phyloP scores from a whole-genome alignment of 2,113 vertebrate genomes.

The Nipponia nippon region DNA sequence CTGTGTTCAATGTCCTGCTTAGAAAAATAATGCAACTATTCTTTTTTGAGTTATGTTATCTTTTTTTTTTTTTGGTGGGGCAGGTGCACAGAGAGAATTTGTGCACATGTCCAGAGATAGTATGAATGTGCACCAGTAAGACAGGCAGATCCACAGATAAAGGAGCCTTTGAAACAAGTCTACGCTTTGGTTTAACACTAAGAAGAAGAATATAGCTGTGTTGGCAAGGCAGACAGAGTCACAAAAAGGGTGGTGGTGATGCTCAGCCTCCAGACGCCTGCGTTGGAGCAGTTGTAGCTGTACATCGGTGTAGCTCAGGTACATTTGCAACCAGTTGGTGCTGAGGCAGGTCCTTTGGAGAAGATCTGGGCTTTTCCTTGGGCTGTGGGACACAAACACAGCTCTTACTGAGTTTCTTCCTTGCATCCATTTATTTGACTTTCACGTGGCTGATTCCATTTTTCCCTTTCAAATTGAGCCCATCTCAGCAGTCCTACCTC shows the following conservation, averaged over 20 bases:
- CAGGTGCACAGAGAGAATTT: background rate
- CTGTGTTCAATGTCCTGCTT: background rate
- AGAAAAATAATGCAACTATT: background rate
- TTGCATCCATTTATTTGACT: background rate
- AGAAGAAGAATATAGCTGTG: background rate
- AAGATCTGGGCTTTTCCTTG: background rate
- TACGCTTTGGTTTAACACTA: background rate
- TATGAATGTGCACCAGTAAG: background rate
- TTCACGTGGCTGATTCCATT: background rate
- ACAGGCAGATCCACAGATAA: background rate
- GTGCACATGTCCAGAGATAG: background rate
- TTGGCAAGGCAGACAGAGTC: background rate
- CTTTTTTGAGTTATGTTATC: background rate
- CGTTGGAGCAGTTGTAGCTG: background rate
- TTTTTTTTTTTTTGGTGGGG: background rate
- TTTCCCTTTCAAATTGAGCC: background rate
- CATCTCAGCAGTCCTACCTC: background rate
- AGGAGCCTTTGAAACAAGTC: background rate
- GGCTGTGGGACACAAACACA: background rate
- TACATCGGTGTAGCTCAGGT: background rate
- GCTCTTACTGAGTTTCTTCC: background rate
- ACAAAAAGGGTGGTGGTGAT: background rate
- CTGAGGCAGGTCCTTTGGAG: background rate
- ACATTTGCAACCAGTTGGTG: background rate
- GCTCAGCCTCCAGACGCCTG: background rate